phyloP scores from a whole-genome alignment of 2,888 invertebrate genomes.

The Allophyes oxyacanthae region DNA sequence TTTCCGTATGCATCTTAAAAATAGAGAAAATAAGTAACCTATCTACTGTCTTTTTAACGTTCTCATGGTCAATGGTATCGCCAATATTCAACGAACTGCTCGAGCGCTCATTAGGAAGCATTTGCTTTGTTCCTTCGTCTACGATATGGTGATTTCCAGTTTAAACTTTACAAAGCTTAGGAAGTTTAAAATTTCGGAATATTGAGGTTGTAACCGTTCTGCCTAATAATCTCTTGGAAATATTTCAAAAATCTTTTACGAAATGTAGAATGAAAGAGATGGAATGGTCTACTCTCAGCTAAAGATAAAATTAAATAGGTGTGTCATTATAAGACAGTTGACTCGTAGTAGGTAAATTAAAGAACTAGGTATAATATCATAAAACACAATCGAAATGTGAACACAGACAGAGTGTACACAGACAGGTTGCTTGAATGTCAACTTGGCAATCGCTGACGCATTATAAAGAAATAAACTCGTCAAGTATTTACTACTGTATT shows the following conservation, averaged over 20 bases:
- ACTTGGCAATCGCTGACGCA: conserved; percentile 41
- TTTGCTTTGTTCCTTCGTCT: background rate
- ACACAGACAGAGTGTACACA: too few relatives aligned
- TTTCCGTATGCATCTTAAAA: too few relatives aligned
- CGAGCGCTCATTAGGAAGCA: background rate
- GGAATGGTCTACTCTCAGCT: background rate
- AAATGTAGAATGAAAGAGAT: too few relatives aligned
- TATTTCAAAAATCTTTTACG: too few relatives aligned
- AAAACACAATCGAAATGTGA: conserved; percentile 40
- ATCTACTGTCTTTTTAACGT: too few relatives aligned
- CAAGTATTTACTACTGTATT: conserved; percentile 4
- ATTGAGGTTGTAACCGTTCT: too few relatives aligned
- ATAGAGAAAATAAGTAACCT: background rate
- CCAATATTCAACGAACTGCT: background rate
- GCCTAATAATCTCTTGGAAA: too few relatives aligned
- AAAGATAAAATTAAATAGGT: background rate
- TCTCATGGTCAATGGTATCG: too few relatives aligned
- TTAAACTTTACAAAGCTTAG: too few relatives aligned
- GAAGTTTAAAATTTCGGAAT: too few relatives aligned
- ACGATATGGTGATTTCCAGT: background rate
- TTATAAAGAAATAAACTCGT: conserved; percentile 50
- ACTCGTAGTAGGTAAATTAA: conserved; percentile 25
- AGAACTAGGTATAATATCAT: conserved; percentile 32
- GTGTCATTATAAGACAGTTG: conserved; percentile 5
- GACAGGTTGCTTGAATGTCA: conserved; percentile 48